Evolutionary conservation across 1,140 invertebrate genomes (phyloP).

Genomic region (Bathynomus jamesi): DNA sequence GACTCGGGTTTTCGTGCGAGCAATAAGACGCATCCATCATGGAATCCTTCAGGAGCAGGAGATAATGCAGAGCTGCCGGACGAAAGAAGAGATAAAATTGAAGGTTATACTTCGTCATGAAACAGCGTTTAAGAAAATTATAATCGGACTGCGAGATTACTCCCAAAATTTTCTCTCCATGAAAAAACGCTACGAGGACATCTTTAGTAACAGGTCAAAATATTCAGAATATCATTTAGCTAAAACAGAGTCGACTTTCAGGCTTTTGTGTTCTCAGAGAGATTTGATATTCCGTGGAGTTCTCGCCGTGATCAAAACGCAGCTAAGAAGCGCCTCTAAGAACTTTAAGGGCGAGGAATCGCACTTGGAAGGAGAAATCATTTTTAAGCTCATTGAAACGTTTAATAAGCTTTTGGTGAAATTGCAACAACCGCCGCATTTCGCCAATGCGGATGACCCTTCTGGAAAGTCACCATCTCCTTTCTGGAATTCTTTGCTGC

Average conservation of each 20-base stretch:
- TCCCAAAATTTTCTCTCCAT: background rate
- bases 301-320: background rate
- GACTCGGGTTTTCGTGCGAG: background rate
- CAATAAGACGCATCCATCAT: background rate
- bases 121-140: background rate
- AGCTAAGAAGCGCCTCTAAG: background rate
- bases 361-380: slow-evolving; percentile 11
- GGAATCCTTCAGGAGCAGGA: background rate
- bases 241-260: background rate
- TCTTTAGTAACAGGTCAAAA: background rate
- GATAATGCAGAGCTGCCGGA: background rate
- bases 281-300: background rate
- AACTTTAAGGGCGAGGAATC: background rate
- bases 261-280: background rate
- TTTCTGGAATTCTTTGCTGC: background rate
- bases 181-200: background rate
- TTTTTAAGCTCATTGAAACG: slow-evolving; percentile 27
- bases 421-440: slow-evolving; percentile 22
- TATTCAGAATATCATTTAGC: background rate
- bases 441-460: slow-evolving; percentile 1
- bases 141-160: background rate
- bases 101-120: background rate
- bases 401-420: slow-evolving; percentile 31
- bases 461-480: slow-evolving; percentile 7
- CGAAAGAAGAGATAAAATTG: background rate